These are phyloP conservation scores for Iguana delicatissima DNA, from an alignment of 2,797 vertebrate species.

Conservation along the genomic window DNA sequence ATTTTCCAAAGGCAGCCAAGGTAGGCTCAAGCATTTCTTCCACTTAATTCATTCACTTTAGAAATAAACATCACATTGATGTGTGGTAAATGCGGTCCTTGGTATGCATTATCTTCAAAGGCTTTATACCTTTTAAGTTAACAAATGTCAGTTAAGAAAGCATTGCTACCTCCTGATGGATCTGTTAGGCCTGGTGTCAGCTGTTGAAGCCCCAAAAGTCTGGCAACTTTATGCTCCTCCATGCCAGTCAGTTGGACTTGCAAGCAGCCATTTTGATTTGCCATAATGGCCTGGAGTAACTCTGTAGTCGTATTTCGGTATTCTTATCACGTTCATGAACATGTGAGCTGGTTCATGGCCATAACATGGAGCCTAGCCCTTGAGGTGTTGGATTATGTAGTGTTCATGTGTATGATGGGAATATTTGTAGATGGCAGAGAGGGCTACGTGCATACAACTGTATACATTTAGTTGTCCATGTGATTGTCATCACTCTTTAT, in stretches of 20 bases:
- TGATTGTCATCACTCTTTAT: neutral
- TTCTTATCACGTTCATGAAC: neutral
- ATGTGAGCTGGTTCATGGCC: neutral
- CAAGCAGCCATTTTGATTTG: slow-evolving; percentile 2
- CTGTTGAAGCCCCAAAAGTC: neutral
- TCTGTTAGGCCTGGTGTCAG: neutral
- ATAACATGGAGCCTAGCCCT: neutral
- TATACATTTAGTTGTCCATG: neutral
- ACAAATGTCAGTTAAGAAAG: neutral
- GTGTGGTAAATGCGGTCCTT: neutral
- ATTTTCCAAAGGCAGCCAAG: slow-evolving; percentile 37
- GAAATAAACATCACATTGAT: slow-evolving; percentile 6
- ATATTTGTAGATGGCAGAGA: neutral
- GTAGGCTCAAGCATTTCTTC: slow-evolving; percentile 26
- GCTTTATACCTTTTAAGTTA: neutral
- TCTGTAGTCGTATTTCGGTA: neutral
- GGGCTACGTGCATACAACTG: neutral
- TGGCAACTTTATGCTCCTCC: neutral
- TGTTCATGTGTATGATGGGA: neutral
- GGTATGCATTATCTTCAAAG: neutral
- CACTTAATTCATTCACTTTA: neutral
- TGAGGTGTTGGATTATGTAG: neutral
- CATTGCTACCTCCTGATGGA: neutral
- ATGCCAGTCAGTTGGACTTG: neutral
- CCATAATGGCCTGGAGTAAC: neutral